Evolutionary conservation across 2,797 vertebrate genomes (phyloP).

Genomic region (Anniella stebbinsi): DNA sequence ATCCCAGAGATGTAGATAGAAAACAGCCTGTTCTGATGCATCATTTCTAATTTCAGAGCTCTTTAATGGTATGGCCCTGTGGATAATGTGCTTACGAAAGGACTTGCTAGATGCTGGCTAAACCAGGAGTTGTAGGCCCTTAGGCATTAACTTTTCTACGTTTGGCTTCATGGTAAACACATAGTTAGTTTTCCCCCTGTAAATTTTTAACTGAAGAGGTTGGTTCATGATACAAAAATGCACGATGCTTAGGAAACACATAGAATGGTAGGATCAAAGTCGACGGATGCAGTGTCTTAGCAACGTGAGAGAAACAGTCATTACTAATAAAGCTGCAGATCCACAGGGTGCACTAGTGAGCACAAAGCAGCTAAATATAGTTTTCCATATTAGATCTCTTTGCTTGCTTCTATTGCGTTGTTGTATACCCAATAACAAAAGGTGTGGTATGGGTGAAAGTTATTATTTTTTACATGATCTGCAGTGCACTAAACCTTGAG

Average conservation of each 20-base stretch:
- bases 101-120: slow-evolving; percentile 29
- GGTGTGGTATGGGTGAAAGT: slow-evolving; percentile 27
- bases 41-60: background rate
- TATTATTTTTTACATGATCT: slow-evolving; percentile 45
- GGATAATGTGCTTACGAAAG: slow-evolving; percentile 17
- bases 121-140: background rate
- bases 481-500: slow-evolving; percentile 64
- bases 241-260: background rate
- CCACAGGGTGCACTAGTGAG: slow-evolving; percentile 3
- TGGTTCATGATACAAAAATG: slow-evolving; percentile 14
- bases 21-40: slow-evolving; percentile 3
- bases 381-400: slow-evolving; percentile 42
- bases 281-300: background rate
- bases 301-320: background rate
- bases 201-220: background rate
- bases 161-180: background rate
- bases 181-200: background rate
- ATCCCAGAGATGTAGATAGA: slow-evolving; percentile 7
- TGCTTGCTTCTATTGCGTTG: background rate
- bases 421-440: slow-evolving; percentile 51
- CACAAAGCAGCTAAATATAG: slow-evolving; percentile 29
- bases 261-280: background rate
- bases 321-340: background rate
- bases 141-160: background rate
- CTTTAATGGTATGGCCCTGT: background rate